Percentiles rank a stretch among this genome's conserved stretches.
phyloP scores from a whole-genome alignment of 2,797 vertebrate genomes.

The Rallus crepitans region DNA sequence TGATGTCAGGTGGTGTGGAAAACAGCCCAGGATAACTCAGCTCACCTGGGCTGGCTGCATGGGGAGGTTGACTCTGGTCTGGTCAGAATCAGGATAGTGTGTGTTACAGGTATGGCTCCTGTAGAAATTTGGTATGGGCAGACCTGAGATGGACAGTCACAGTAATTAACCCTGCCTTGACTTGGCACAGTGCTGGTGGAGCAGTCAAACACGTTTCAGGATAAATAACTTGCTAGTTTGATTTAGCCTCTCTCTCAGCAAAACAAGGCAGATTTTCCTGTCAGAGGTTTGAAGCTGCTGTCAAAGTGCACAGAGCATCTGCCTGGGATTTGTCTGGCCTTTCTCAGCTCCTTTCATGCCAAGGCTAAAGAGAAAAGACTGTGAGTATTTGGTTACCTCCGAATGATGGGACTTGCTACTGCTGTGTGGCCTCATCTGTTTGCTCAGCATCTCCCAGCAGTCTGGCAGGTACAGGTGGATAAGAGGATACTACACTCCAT shows the following conservation, averaged over 20 bases:
- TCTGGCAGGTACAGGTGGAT: background rate
- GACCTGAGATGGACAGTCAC: background rate
- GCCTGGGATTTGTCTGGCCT: background rate
- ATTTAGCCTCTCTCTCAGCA: background rate
- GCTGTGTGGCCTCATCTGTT: background rate
- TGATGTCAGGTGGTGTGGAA: too few species aligned
- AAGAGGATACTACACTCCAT: background rate
- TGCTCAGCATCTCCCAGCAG: background rate
- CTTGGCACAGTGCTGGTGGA: background rate
- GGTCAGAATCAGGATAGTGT: too few species aligned
- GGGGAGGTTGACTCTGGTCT: too few species aligned
- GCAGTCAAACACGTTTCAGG: background rate
- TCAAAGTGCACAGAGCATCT: background rate
- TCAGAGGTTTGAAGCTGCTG: background rate
- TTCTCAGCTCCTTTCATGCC: background rate
- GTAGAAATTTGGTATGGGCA: background rate
- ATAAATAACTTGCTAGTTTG: background rate
- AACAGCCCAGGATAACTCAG: too few species aligned
- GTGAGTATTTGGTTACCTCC: background rate
- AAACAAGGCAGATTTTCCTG: background rate
- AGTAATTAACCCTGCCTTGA: background rate
- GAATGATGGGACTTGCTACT: background rate
- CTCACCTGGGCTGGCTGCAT: too few species aligned
- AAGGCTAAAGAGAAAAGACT: background rate
- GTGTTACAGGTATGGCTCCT: accelerated